phyloP scores from a whole-genome alignment of 2,113 vertebrate species.

The Neopipo cinnamomea region DNA sequence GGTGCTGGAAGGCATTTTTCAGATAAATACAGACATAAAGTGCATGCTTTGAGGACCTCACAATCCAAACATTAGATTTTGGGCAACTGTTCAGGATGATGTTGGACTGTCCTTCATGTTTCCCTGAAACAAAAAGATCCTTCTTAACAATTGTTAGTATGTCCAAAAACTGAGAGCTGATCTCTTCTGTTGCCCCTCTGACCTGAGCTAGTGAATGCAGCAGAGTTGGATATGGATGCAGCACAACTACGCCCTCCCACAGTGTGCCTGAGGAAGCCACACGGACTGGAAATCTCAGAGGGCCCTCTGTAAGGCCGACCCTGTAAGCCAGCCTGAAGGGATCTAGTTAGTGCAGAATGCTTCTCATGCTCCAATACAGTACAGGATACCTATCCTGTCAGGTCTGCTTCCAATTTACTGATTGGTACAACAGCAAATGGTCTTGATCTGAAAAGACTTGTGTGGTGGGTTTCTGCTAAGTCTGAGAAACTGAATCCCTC shows the following conservation, averaged over 20 bases:
- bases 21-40: background rate
- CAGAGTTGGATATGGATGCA: background rate
- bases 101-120: background rate
- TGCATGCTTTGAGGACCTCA: background rate
- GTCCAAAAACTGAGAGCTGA: background rate
- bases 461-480: background rate
- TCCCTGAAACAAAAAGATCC: background rate
- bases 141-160: background rate
- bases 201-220: background rate
- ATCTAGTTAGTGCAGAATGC: background rate
- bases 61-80: background rate
- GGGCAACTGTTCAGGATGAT: background rate
- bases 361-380: background rate
- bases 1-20: background rate
- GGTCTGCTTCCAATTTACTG: background rate
- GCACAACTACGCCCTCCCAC: fast-evolving
- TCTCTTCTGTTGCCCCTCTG: background rate
- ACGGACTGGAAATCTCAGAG: background rate
- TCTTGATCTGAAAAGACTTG: background rate
- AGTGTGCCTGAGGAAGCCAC: background rate
- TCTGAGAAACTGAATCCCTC: background rate
- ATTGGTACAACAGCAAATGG: background rate
- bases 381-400: background rate
- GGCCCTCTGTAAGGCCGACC: background rate
- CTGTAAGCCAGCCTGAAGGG: background rate